phyloP scores from a whole-genome alignment of 1,140 invertebrate species.

The Zaprionus ornatus region DNA sequence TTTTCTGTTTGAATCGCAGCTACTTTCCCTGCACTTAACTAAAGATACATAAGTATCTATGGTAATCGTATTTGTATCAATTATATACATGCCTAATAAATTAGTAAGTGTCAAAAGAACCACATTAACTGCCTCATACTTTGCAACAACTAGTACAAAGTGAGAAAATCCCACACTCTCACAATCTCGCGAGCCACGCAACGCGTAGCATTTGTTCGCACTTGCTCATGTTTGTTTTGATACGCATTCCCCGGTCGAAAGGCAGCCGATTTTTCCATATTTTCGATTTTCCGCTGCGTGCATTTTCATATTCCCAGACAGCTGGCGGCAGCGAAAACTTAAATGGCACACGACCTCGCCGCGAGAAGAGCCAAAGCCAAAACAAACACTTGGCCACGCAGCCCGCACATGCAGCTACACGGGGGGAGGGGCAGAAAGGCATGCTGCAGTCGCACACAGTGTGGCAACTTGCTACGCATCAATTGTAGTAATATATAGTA shows the following conservation, averaged over 20 bases:
- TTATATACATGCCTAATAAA: no score
- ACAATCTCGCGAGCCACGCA: background rate
- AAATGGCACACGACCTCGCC: constrained; percentile 49
- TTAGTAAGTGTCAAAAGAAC: no score
- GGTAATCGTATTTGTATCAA: no score
- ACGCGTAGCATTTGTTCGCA: constrained; percentile 8
- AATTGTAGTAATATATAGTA: background rate
- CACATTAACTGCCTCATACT: background rate
- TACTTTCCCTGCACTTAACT: no score
- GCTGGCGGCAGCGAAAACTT: constrained; percentile 11
- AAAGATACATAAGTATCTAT: background rate
- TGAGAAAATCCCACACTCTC: background rate
- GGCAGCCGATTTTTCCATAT: constrained; percentile 9
- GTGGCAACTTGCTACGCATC: constrained; percentile 1
- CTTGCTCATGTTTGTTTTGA: constrained; percentile 30
- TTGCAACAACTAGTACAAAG: background rate
- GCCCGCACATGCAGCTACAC: background rate
- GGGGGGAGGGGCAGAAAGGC: background rate
- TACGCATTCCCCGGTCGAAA: constrained; percentile 28
- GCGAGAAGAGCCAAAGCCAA: constrained; percentile 10
- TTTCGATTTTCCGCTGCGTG: constrained; percentile 12
- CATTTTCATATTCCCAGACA: constrained; percentile 9
- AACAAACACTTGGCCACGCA: constrained; percentile 12
- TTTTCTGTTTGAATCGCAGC: no score
- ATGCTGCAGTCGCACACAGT: background rate